Conservation (phyloP, 2,888 invertebrate species). For the Apotomis capreana region DNA sequence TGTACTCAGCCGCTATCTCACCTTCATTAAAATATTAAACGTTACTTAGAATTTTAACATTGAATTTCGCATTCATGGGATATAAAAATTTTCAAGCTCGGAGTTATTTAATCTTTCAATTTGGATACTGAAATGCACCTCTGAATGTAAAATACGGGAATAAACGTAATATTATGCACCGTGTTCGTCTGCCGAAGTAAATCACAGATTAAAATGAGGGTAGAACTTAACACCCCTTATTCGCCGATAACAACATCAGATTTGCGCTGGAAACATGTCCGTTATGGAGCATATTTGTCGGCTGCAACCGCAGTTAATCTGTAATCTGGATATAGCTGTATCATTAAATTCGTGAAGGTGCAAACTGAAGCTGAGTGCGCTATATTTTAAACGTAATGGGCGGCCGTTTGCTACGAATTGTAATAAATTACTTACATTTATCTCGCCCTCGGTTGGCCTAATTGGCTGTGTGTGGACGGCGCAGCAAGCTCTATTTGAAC, state of each 20-base stretch:
- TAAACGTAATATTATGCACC: constrained; percentile 4
- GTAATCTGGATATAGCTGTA: constrained; percentile 46
- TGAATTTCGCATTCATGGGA: neutral
- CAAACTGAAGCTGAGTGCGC: constrained; percentile 61
- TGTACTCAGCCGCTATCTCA: constrained; percentile 1
- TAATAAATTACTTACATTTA: constrained; percentile 77
- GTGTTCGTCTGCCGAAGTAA: constrained; percentile 9
- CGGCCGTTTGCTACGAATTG: constrained; percentile 66
- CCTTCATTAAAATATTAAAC: constrained; percentile 15
- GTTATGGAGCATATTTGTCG: constrained; percentile 38
- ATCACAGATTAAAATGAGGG: constrained; percentile 26
- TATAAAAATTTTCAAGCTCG: neutral
- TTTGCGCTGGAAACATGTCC: constrained; percentile 7
- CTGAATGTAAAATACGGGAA: neutral
- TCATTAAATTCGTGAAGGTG: constrained; percentile 58
- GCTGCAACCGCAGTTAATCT: constrained; percentile 38
- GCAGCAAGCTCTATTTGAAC: constrained; percentile 24
- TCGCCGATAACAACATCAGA: constrained; percentile 16
- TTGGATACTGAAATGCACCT: neutral
- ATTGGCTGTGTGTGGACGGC: constrained; percentile 65
- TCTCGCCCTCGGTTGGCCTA: constrained; percentile 68
- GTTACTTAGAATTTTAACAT: neutral
- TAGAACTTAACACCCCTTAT: constrained; percentile 28
- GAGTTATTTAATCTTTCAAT: neutral
- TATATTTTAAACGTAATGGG: constrained; percentile 75